Base-by-base conservation (phyloP, 2,113 vertebrate genomes). In the Proteles cristata region DNA sequence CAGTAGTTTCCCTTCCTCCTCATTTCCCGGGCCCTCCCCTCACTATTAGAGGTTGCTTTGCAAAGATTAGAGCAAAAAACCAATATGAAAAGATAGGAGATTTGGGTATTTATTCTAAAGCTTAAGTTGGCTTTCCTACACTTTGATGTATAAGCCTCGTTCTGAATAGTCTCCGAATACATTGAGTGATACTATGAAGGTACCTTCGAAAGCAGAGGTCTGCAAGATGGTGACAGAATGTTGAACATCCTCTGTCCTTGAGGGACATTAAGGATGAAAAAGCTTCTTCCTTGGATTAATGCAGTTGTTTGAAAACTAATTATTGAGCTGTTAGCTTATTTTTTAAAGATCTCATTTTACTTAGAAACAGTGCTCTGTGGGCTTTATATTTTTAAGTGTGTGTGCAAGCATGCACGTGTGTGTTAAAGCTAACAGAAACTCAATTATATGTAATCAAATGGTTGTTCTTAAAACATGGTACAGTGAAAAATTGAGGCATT, bases 81-180 rank as follows among this genome's bases (percentile, higher is more conserved):
- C 98, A 98, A 98, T 98, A 98, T 95, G 87, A 98, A 98, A 98
- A 98, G 97, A 98, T 98, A 98, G 98, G 98, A 98, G 97, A 98
- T 98, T 98, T 98, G 80, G 89, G 95, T 98, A 97, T 98, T 98
- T 99, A 98, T 93, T 98, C 86, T 97, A 96, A 98, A 98, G 98
- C 98, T 99, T 99, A 98, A 98, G 85, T 98, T 98, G 97, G 98
- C 97, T 98, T 99, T 98, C 92, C 93, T 98, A 90, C 55, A 97
- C 96, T 98, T 98, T 99, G 98, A 99, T 97, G 96, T 98, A 19
- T 98, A 99, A 99, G 91, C 98, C 65, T 98, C 90, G 98, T 98
- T 98, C 97, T 98, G 93, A 98, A 98, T 98, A 98, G 94, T 97
- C 97, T 98, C 97, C 98, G 98, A 98, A 98, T 79, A 90, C 48